phyloP scores from a whole-genome alignment of 2,888 invertebrate genomes.

The Hypselothyrea guttata region DNA sequence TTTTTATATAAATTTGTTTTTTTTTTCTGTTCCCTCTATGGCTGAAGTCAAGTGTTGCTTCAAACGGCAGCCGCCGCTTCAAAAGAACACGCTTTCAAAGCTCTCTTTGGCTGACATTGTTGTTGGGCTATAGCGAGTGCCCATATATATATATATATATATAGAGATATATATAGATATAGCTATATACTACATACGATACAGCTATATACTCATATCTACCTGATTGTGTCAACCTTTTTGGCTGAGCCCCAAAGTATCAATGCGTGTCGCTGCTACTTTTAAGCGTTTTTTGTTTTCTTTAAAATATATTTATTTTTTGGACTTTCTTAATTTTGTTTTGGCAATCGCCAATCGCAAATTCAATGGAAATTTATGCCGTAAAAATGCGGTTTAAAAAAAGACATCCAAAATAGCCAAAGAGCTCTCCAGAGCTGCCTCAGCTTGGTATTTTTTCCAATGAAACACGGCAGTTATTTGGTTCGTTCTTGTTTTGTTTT shows the following conservation, averaged over 20 bases:
- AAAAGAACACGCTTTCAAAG: conserved; percentile 35
- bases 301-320: conserved; percentile 19
- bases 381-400: conserved; percentile 58
- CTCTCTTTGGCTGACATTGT: not conserved
- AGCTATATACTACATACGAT: conserved; percentile 45
- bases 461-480: conserved; percentile 40
- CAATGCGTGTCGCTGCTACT: conserved; percentile 35
- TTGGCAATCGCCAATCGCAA: conserved; percentile 29
- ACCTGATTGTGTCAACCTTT: conserved; percentile 76
- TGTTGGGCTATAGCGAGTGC: conserved; percentile 26
- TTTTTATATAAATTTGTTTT: conserved; percentile 11
- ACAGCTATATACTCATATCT: conserved; percentile 43
- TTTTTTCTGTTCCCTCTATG: conserved; percentile 30
- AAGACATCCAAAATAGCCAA: conserved; percentile 47
- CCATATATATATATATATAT: conserved; percentile 9
- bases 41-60: conserved; percentile 66
- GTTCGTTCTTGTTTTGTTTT: conserved; percentile 12
- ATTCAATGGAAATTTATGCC: conserved; percentile 80
- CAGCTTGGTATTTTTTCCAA: conserved; percentile 46
- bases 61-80: conserved; percentile 63
- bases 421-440: conserved; percentile 11
- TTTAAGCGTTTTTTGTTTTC: conserved; percentile 5
- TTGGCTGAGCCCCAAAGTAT: conserved; percentile 47
- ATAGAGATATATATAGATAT: conserved; percentile 10
- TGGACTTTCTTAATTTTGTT: conserved; percentile 3